phyloP scores from a whole-genome alignment of 2,888 invertebrate genomes.

The Drosophila atripex region DNA sequence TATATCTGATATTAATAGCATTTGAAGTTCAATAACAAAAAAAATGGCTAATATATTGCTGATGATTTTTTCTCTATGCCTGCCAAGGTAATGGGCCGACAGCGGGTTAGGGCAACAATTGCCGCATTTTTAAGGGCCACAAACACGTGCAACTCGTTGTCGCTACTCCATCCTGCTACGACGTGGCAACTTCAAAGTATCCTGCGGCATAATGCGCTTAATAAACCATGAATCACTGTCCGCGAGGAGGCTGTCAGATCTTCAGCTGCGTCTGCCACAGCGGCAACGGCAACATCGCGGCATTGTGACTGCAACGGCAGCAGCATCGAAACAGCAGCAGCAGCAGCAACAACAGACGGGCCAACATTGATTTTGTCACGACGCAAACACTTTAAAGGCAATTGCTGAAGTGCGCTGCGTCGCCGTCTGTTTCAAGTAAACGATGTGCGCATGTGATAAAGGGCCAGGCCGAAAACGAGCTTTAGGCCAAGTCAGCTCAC shows the following conservation, averaged over 20 bases:
- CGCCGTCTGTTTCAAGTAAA: conserved; percentile 58
- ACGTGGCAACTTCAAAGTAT: conserved; percentile 72
- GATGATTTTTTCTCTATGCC: conserved; percentile 3
- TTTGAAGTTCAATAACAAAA: background rate
- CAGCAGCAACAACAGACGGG: conserved; percentile 55
- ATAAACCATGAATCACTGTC: conserved; percentile 83
- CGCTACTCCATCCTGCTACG: conserved; percentile 24
- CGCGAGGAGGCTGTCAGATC: conserved; percentile 69
- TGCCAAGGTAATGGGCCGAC: conserved; percentile 66
- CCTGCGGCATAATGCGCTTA: conserved; percentile 83
- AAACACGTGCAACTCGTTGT: conserved; percentile 66
- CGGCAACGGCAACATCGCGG: conserved; percentile 10
- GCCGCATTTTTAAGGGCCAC: conserved; percentile 66
- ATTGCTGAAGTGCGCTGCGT: conserved; percentile 74
- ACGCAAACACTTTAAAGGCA: conserved; percentile 79
- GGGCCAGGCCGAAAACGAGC: conserved; percentile 51
- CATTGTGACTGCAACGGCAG: conserved; percentile 23
- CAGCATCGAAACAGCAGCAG: conserved; percentile 37
- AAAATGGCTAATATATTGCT: conserved; percentile 1
- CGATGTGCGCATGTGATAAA: conserved; percentile 79
- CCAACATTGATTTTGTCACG: conserved; percentile 80
- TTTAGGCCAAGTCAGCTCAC: conserved; percentile 17
- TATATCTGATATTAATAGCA: background rate
- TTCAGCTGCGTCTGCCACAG: conserved; percentile 28
- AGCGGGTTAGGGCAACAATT: conserved; percentile 38